phyloP scores from a whole-genome alignment of 2,113 vertebrate genomes.

The Sturnira hondurensis region DNA sequence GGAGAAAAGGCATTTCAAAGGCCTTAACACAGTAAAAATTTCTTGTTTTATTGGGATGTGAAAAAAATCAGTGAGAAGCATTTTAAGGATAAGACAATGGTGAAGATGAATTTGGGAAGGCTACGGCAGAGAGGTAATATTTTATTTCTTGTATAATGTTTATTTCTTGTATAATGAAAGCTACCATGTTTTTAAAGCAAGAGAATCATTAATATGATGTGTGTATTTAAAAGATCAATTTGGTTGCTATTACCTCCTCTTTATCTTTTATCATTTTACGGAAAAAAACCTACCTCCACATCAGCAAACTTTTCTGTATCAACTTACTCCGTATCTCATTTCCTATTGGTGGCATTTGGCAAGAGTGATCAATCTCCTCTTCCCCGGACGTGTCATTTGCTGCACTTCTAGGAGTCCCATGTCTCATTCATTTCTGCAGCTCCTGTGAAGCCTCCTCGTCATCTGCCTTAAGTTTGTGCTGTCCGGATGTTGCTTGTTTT shows the following conservation, averaged over 20 bases:
- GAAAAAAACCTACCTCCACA: fast-evolving
- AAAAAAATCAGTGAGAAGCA: neutral
- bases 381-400: neutral
- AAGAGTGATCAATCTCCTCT: neutral
- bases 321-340: neutral
- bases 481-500: neutral
- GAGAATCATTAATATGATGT: neutral
- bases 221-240: neutral
- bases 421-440: neutral
- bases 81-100: neutral
- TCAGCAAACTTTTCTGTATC: neutral
- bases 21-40: neutral
- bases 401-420: neutral
- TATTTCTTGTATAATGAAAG: neutral
- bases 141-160: neutral
- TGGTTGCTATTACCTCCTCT: neutral
- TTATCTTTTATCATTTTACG: neutral
- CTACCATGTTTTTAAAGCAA: neutral
- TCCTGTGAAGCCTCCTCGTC: neutral
- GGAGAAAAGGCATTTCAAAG: neutral
- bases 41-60: neutral
- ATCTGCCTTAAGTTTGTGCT: neutral
- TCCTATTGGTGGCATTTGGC: neutral
- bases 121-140: neutral
- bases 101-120: neutral